phyloP scores from a whole-genome alignment of 2,797 vertebrate species.

The Pygocentrus nattereri region DNA sequence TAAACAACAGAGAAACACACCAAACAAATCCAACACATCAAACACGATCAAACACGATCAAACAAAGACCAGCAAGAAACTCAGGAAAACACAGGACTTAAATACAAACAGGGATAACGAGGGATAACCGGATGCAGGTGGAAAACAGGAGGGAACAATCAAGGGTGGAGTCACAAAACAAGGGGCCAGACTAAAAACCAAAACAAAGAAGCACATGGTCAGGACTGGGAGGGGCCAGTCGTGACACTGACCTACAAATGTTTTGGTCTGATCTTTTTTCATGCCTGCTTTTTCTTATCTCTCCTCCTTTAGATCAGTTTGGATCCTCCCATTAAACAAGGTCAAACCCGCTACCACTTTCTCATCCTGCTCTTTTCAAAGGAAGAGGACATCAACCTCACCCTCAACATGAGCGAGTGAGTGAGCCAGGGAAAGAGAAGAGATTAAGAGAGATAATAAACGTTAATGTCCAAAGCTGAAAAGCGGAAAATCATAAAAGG shows the following conservation, averaged over 20 bases:
- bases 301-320: slow-evolving; percentile 88
- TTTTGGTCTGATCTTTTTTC: not conserved
- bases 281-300: not conserved
- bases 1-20: too few relatives aligned
- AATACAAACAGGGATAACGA: too few relatives aligned
- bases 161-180: too few relatives aligned
- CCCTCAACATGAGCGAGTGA: slow-evolving; percentile 98
- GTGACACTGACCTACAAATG: not conserved
- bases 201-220: too few relatives aligned
- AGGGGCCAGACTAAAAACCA: too few relatives aligned
- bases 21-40: too few relatives aligned
- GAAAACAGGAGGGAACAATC: too few relatives aligned
- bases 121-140: too few relatives aligned
- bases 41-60: too few relatives aligned
- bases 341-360: slow-evolving; percentile 97
- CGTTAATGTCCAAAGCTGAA: slow-evolving; percentile 2
- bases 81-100: too few relatives aligned
- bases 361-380: slow-evolving; percentile 97
- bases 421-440: slow-evolving; percentile 60
- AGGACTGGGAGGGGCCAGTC: too few relatives aligned
- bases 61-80: too few relatives aligned
- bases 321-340: slow-evolving; percentile 98
- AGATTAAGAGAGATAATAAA: slow-evolving; percentile 30
- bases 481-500: not conserved
- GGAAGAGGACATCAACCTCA: slow-evolving; percentile 92